Evolutionary conservation across 2,797 vertebrate genomes (phyloP).

Genomic region (Silurus lanzhouensis): DNA sequence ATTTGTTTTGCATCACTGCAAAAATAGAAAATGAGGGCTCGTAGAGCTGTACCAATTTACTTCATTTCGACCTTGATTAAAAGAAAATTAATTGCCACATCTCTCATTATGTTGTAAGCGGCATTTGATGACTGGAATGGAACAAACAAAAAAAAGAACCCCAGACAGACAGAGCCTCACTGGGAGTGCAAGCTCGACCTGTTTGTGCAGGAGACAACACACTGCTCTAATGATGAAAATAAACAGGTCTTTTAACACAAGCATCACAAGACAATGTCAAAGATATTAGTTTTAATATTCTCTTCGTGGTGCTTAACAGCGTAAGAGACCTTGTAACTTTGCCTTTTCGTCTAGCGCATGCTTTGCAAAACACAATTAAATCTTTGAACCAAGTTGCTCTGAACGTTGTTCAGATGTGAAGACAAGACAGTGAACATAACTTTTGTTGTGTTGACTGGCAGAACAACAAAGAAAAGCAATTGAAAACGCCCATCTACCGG

Average conservation of each 20-base stretch:
- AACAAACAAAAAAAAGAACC: conserved; percentile 53
- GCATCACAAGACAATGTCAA: conserved; percentile 65
- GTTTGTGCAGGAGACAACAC: conserved; percentile 67
- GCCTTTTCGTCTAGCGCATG: conserved; percentile 58
- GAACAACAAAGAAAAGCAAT: conserved; percentile 17
- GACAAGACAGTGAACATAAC: conserved; percentile 53
- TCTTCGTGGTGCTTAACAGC: conserved; percentile 60
- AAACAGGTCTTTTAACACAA: conserved; percentile 68
- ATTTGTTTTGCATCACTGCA: conserved; percentile 99
- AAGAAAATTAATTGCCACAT: conserved; percentile 99
- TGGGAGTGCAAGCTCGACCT: conserved; percentile 70
- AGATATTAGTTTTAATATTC: conserved; percentile 65
- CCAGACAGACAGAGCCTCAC: conserved; percentile 58
- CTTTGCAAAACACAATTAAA: conserved; percentile 60
- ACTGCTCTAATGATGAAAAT: conserved; percentile 71
- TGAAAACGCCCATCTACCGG: background rate
- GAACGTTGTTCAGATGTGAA: conserved; percentile 51
- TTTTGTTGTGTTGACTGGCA: conserved; percentile 50
- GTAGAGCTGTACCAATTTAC: conserved; percentile 98
- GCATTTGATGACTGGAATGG: conserved; percentile 89
- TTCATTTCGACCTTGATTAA: conserved; percentile 99
- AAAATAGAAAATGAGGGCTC: conserved; percentile 99
- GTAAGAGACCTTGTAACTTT: conserved; percentile 58
- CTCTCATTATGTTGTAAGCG: conserved; percentile 97
- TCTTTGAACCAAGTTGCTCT: conserved; percentile 55